Base-by-base conservation (phyloP, 1,140 invertebrate species). In the Helicorthomorpha holstii region DNA sequence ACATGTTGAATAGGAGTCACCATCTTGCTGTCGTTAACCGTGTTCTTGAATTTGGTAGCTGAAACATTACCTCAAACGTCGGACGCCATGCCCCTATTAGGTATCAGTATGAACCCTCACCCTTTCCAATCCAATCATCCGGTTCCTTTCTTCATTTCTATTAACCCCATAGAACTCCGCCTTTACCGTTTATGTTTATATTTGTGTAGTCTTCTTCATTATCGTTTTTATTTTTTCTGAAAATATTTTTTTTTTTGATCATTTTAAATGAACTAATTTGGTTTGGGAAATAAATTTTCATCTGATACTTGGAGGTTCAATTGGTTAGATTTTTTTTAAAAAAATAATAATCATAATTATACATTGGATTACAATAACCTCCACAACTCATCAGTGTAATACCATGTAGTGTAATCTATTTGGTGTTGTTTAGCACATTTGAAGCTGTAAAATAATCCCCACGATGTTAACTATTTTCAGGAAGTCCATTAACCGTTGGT, bases 1-100 rank as follows among this genome's bases (percentile, higher is more conserved):
- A n/a, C n/a, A n/a, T n/a, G n/a, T n/a, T n/a, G n/a, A n/a, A n/a
- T 16, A 96, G 92, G 92, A 77, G 92, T 97, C 75, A 98, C 92
- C 76, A 97, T 98, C 77, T 85, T 98, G 72, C 90, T 98, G 70
- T 96, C 93, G 72, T 82, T 98, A 79, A 97, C 93, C 74, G 93
- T 98, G 75, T 98, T 98, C 81, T 83, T 88, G 78, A 89, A 89
- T 78, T 80, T 92, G 72, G 86, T 93, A 69, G 85, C 87, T 64
- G 88, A 92, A 79, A 90, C 85, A 70, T 80, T 92, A 77, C 89
- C 88, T 14, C 44, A 52, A 38, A 52, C 51, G 72, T 91, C 87
- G 73, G 87, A 91, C 73, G 85, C 85, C 72, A 68, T 73, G 58
- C 72, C 72, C 34, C 66, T 72, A 44, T 64, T 75, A 64, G 72